A percentile compares a stretch with the other conserved stretches of the same genome.
phyloP scores from a whole-genome alignment of 2,888 invertebrate species.

The Physocephala rufipes region DNA sequence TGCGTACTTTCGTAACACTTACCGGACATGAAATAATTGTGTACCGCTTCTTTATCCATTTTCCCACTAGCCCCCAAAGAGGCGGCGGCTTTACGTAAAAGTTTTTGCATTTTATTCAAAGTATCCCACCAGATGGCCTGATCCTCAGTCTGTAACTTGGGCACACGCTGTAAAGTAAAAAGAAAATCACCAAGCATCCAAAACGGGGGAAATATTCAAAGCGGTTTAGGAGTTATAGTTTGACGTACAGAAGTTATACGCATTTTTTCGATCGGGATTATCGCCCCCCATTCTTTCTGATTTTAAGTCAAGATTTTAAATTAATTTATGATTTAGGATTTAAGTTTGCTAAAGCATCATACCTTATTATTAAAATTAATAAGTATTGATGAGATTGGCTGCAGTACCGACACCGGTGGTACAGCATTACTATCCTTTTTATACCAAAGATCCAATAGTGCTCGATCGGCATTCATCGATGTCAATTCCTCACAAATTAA shows the following conservation, averaged over 20 bases:
- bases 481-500: constrained; percentile 85
- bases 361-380: constrained; percentile 98
- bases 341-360: no score
- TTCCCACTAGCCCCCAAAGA: constrained; percentile 85
- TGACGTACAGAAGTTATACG: no score
- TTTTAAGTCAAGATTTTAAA: no score
- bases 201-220: not conserved
- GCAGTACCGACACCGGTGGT: constrained; percentile 92
- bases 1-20: no score
- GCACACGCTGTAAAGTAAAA: constrained; percentile 76
- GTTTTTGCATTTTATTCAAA: constrained; percentile 91
- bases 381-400: constrained; percentile 96
- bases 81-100: constrained; percentile 89
- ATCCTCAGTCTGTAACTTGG: constrained; percentile 94
- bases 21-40: constrained; percentile 99
- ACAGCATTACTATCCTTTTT: constrained; percentile 96
- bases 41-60: constrained; percentile 92
- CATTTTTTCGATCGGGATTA: no score
- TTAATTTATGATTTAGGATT: no score
- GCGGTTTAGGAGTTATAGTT: not conserved
- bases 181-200: not conserved
- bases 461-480: constrained; percentile 82
- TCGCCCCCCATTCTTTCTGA: no score
- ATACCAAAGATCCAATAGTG: constrained; percentile 92
- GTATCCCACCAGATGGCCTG: constrained; percentile 99